These are phyloP conservation scores for Chinchilla lanigera DNA, from an alignment of 2,113 vertebrate species.

Conservation along the genomic window DNA sequence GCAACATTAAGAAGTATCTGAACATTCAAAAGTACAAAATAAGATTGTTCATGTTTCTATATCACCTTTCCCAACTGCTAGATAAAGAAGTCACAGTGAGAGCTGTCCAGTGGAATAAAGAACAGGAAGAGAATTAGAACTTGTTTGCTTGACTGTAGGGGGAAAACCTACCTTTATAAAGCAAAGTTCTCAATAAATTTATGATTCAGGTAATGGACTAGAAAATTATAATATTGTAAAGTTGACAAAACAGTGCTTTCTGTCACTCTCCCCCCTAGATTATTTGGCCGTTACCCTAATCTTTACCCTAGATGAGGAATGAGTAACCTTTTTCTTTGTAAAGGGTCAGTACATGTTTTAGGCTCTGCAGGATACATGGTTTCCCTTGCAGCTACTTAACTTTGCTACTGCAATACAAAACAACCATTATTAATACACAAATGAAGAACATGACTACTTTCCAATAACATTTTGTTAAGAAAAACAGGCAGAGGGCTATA, in stretches of 20 bases:
- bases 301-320: not conserved
- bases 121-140: not conserved
- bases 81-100: slow-evolving; percentile 14
- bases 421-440: not conserved
- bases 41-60: not conserved
- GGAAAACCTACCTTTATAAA: not conserved
- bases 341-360: not conserved
- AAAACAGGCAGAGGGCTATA: not conserved
- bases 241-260: too few species aligned
- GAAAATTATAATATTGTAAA: not conserved
- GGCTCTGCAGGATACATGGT: too few species aligned
- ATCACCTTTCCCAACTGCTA: not conserved
- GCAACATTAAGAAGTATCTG: slow-evolving; percentile 4
- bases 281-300: not conserved
- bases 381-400: not conserved
- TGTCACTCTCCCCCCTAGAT: not conserved
- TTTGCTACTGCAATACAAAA: not conserved
- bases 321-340: not conserved
- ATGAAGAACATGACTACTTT: not conserved
- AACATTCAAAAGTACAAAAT: not conserved
- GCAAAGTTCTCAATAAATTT: not conserved
- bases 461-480: not conserved
- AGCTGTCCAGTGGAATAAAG: not conserved
- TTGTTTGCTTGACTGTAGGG: not conserved
- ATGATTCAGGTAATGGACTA: not conserved